Base-by-base conservation (phyloP, 2,113 vertebrate genomes). In the Charina bottae region DNA sequence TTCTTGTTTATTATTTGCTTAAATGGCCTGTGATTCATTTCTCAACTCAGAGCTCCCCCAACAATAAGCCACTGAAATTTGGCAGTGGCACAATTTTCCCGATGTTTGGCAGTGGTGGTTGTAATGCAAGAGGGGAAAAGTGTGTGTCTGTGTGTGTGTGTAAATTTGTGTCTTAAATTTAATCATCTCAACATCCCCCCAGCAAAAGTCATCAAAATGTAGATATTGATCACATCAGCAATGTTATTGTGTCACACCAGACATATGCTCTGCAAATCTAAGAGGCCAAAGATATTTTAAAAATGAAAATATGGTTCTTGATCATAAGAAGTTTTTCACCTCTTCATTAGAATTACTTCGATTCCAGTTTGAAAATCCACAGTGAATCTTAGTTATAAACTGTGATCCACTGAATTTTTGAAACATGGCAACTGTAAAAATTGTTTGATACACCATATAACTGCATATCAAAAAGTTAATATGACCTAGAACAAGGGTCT, bases 401-500 rank as follows among this genome's bases (percentile, higher is more conserved):
- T 23, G 1, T 89, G 28, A 17, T 55, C 26, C 26, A n/a, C 19
- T 49, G 13, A 49, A 46, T 17, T 13, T 42, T 15, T 28, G 54
- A 83, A 37, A 7, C 2, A 7, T 90, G n/a, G 8, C 33, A 23
- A 8, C 19, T n/a, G 53, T 56, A 12, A 83, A 26, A 26, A 13
- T 72, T 58, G 42, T 72, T 33, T 58, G 68, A 42, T 42, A 11
- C 53, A 83, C 49, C 56, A 6, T 62, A 33, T 8, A 15, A 24
- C 37, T 2, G 64, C 87, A 94, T 2, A 26, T 88, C 89, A 19
- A 92, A 1, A 91, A 83, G 0, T 1, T 55, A 6, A 62, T 13
- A 72, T 92, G 92, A 91, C 49, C 60, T 46, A 91, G 28, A 89
- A 49, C n/a, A n/a, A n/a, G n/a, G n/a, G n/a, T n/a, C n/a, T n/a